Conservation (phyloP, 2,113 vertebrate species). For the Onychorhynchus coronatus region DNA sequence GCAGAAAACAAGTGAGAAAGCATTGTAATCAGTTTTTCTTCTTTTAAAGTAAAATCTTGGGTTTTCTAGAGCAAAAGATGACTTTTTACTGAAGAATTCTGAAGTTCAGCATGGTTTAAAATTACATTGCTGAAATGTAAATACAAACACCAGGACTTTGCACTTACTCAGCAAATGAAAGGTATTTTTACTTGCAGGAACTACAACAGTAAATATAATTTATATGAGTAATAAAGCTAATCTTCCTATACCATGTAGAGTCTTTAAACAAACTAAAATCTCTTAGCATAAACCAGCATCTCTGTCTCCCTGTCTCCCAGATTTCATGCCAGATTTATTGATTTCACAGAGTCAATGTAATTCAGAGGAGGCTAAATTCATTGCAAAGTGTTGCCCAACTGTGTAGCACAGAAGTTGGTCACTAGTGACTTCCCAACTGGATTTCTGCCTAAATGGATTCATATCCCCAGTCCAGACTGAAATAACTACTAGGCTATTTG, state of each 20-base stretch:
- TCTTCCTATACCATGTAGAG: not conserved
- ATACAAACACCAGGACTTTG: not conserved
- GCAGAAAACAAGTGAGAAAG: not conserved
- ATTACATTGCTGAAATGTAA: not conserved
- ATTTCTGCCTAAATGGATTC: not conserved
- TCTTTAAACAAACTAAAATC: not conserved
- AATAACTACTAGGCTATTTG: not conserved
- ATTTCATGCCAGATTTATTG: not conserved
- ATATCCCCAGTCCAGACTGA: not conserved
- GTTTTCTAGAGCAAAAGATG: not conserved
- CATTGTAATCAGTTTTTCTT: not conserved
- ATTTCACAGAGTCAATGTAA: not conserved
- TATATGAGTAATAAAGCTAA: not conserved
- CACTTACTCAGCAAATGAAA: not conserved
- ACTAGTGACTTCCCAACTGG: not conserved
- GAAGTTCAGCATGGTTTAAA: not conserved
- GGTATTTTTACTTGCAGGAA: not conserved
- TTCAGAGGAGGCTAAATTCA: not conserved
- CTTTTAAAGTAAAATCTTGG: not conserved
- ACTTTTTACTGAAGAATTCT: not conserved
- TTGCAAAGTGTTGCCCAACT: not conserved
- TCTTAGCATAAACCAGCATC: not conserved
- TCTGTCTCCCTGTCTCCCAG: not conserved
- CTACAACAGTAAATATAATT: not conserved
- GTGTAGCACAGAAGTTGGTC: not conserved